Evolutionary conservation across 2,888 invertebrate species (phyloP).

Genomic region (Leptura quadrifasciata): DNA sequence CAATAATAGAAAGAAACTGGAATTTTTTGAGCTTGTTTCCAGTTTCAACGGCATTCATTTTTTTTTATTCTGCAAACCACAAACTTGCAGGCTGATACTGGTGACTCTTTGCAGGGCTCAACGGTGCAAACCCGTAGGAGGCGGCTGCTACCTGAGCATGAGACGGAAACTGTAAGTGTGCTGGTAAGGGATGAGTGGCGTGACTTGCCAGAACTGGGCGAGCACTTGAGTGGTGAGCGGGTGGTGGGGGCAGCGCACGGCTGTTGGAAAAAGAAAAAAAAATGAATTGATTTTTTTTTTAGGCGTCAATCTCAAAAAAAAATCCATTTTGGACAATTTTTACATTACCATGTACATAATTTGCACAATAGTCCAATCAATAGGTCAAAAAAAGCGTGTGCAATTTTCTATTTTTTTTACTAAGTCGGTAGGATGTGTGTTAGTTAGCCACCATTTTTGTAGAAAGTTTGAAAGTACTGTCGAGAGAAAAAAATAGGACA

Average conservation of each 20-base stretch:
- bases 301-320: not conserved
- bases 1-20: constrained; percentile 12
- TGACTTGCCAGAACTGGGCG: constrained; percentile 80
- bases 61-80: constrained; percentile 84
- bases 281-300: constrained; percentile 2
- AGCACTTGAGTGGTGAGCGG: constrained; percentile 88
- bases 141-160: constrained; percentile 78
- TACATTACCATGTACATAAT: no score
- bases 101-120: constrained; percentile 83
- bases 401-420: no score
- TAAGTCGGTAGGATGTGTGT: no score
- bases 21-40: constrained; percentile 34
- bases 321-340: not conserved
- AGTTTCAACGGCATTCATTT: not conserved
- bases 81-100: constrained; percentile 81
- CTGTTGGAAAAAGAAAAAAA: constrained; percentile 68
- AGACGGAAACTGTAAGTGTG: constrained; percentile 87
- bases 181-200: constrained; percentile 86
- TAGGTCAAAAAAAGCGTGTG: no score
- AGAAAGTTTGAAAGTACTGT: no score
- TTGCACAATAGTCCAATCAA: no score
- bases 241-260: constrained; percentile 83
- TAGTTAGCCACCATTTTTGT: no score
- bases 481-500: no score
- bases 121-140: constrained; percentile 81